Evolutionary conservation across 2,113 vertebrate species (phyloP).

Genomic region (Myiagra hebetior): DNA sequence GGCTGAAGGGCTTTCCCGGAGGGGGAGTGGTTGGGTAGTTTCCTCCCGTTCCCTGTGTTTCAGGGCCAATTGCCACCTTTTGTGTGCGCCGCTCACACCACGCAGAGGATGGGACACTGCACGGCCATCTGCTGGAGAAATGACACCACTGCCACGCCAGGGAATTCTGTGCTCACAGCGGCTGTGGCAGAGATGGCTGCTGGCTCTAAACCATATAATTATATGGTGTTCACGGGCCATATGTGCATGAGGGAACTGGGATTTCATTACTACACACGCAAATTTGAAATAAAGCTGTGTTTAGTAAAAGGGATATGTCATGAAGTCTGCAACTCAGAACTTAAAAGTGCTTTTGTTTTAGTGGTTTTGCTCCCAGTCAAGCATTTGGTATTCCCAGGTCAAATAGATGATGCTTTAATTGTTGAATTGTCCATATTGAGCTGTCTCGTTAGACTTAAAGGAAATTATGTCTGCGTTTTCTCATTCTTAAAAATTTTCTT

Average conservation of each 20-base stretch:
- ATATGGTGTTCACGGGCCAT: neutral
- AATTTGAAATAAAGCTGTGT: neutral
- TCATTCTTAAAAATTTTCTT: neutral
- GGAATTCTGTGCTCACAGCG: neutral
- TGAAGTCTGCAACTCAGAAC: neutral
- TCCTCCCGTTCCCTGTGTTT: neutral
- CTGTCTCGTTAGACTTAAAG: neutral
- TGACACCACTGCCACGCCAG: neutral
- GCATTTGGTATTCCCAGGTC: neutral
- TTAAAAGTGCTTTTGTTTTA: neutral
- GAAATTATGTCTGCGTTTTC: neutral
- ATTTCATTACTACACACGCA: neutral
- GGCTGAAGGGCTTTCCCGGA: neutral
- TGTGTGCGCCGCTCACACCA: neutral
- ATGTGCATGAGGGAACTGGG: neutral
- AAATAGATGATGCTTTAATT: neutral
- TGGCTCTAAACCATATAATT: neutral
- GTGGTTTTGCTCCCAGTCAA: neutral
- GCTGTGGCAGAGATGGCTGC: neutral
- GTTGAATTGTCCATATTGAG: neutral
- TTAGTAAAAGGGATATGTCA: accelerated
- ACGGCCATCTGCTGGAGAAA: constrained; percentile 69
- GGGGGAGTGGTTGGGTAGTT: neutral
- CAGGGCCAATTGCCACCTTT: neutral
- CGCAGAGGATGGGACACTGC: neutral